phyloP scores from a whole-genome alignment of 2,113 vertebrate species.

The Vulpes vulpes region DNA sequence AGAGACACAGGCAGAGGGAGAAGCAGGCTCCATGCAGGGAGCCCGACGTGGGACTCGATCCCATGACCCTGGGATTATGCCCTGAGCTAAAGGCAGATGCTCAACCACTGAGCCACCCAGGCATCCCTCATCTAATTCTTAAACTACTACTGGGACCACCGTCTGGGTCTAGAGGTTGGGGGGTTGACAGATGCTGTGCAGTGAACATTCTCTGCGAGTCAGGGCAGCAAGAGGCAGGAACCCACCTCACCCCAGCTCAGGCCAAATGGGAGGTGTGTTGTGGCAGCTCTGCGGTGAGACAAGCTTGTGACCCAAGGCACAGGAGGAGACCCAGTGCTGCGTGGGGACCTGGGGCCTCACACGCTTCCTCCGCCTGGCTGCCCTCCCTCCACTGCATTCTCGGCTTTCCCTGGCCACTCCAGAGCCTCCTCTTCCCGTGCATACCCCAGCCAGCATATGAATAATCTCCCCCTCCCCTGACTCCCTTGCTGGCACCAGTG shows the following conservation, averaged over 20 bases:
- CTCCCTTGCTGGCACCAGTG: no score
- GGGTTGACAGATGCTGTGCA: rapidly evolving
- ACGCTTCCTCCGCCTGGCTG: rapidly evolving
- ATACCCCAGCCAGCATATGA: rapidly evolving
- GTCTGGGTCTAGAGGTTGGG: neutral
- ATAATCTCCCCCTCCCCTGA: rapidly evolving
- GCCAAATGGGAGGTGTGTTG: rapidly evolving
- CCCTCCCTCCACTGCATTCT: no score
- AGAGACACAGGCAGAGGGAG: no score
- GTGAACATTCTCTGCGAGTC: rapidly evolving
- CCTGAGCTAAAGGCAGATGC: no score
- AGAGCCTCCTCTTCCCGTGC: rapidly evolving
- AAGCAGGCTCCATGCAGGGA: no score
- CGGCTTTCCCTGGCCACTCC: neutral
- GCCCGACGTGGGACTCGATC: no score
- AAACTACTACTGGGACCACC: rapidly evolving
- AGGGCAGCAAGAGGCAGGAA: neutral
- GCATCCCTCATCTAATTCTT: neutral
- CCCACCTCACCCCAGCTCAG: neutral
- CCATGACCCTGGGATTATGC: no score
- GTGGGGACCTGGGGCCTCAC: neutral
- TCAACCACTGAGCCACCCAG: no score
- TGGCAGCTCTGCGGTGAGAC: rapidly evolving
- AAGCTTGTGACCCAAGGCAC: no score
- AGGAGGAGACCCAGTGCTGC: rapidly evolving